phyloP scores from a whole-genome alignment of 2,888 invertebrate genomes.

The Spicauda simplicius region DNA sequence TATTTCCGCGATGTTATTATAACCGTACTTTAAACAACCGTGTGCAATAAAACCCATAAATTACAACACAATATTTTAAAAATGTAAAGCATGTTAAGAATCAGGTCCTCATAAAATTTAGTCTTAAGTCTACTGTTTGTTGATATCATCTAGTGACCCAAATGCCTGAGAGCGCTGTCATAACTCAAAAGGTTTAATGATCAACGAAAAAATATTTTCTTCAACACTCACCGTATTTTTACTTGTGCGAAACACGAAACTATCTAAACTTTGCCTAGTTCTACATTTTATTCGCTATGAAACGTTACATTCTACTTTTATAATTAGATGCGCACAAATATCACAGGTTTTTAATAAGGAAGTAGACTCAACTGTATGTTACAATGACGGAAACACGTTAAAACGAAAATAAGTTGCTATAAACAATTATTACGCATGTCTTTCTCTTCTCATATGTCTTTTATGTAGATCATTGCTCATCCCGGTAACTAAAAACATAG shows the following conservation, averaged over 20 bases:
- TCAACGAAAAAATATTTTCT: slow-evolving; percentile 42
- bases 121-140: slow-evolving; percentile 33
- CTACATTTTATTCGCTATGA: slow-evolving; percentile 33
- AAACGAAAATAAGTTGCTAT: background rate
- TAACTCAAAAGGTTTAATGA: slow-evolving; percentile 53
- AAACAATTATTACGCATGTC: background rate
- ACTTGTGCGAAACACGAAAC: slow-evolving; percentile 33
- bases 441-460: background rate
- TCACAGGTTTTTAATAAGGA: slow-evolving; percentile 31
- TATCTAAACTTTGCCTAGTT: slow-evolving; percentile 39
- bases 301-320: slow-evolving; percentile 26
- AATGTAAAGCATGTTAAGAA: slow-evolving; percentile 20
- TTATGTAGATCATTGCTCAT: background rate
- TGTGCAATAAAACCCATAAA: slow-evolving; percentile 22
- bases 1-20: slow-evolving; percentile 11
- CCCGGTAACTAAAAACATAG: background rate
- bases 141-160: slow-evolving; percentile 56
- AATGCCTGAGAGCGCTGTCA: slow-evolving; percentile 56
- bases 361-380: slow-evolving; percentile 6
- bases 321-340: slow-evolving; percentile 19
- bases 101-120: slow-evolving; percentile 22
- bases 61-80: slow-evolving; percentile 19
- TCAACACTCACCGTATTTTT: slow-evolving; percentile 27
- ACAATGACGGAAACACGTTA: slow-evolving; percentile 19
- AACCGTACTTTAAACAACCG: background rate